Evolutionary conservation across 2,888 invertebrate species (phyloP), one percentile per base, ranked within the genome.

Genomic region (Drosophila glabriapex): DNA sequence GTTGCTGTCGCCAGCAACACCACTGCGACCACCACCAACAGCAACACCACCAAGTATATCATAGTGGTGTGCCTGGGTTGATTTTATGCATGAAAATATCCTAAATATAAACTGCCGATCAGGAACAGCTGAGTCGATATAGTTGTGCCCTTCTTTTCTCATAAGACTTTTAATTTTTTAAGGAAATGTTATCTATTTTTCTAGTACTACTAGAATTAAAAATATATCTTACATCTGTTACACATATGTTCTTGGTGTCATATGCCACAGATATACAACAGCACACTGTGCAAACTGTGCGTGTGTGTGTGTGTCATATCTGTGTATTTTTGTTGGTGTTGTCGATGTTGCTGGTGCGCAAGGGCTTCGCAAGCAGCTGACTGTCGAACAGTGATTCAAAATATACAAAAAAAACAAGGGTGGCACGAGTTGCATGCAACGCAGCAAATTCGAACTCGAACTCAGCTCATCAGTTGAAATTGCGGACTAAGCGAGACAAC

Each of bases 341-440:
- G 68, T 71, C 52, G 31, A 58, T 69, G 61, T 56, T 68, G 50
- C 28, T 25, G 25, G 46, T 43, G 10, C 2, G 22, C 5, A 43
- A 43, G 43, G 41, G 35, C 33, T 49, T 59, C 52, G 19, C 49
- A 35, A 74, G 64, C 84, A 76, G 82, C 87, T 82, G 82, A 74
- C 59, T 67, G 28, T 50, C 46, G 9, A 53, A 72, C 86, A 68
- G 73, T 85, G 85, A 89, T 89, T 85, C 78, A 41, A 63, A 68
- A 54, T 46, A 14, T 39, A 43, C 56, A 14, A 19, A n/a, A 39
- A 56, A 69, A 29, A 56, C 71, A 65, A 74, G 86, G 89, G 85
- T 84, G 77, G 54, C 71, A 33, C 43, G 49, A 16, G 50, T 41
- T 4, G 53, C 19, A 56, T 31, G 37, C 49, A 39, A 12, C 14